Conservation (phyloP, 1,140 invertebrate genomes). For the Ceratitis capitata region DNA sequence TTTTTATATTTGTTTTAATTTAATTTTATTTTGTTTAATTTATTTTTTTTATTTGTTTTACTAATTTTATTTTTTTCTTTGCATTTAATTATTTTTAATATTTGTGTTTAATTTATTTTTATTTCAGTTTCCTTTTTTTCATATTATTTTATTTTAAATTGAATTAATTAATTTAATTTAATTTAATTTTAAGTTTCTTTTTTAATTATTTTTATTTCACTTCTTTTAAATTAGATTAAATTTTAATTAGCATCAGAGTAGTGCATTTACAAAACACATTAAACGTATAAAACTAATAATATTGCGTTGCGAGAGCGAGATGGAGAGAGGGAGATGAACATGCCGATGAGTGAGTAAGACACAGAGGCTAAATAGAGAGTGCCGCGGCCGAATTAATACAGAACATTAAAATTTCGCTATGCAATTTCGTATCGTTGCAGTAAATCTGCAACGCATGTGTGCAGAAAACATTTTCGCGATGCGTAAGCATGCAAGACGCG, state of each 20-base stretch:
- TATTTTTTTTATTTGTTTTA: background rate
- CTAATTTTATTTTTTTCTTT: background rate
- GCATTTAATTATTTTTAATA: background rate
- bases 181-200: too few species aligned
- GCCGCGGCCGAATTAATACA: background rate
- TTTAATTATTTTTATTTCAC: too few species aligned
- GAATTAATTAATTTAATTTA: too few species aligned
- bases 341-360: background rate
- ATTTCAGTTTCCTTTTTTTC: too few species aligned
- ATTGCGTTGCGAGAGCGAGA: background rate
- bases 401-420: constrained; percentile 22
- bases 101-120: too few species aligned
- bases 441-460: constrained; percentile 39
- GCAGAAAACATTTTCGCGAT: constrained; percentile 17
- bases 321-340: background rate
- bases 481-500: constrained; percentile 13
- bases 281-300: background rate
- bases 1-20: background rate
- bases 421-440: constrained; percentile 19
- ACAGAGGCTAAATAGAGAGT: background rate
- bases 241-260: background rate
- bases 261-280: too few species aligned
- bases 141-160: background rate
- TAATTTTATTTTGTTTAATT: background rate
- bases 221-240: too few species aligned